Conservation (phyloP, 2,113 vertebrate species). For the Pyxicephalus adspersus region DNA sequence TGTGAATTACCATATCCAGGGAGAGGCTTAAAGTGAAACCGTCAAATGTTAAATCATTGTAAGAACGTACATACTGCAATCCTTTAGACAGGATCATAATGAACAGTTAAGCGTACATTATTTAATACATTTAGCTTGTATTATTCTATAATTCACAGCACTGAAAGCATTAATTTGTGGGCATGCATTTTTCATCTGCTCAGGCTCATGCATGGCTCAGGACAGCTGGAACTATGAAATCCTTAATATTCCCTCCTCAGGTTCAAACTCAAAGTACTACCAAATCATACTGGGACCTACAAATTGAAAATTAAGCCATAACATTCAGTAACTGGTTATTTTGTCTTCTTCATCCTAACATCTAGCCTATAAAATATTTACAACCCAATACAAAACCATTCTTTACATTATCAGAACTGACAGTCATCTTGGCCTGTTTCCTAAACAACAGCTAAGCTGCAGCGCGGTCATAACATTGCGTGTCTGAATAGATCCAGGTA, state of each 20-base stretch:
- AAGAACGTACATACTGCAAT: slow-evolving; percentile 16
- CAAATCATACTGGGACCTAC: slow-evolving; percentile 6
- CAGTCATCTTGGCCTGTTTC: neutral
- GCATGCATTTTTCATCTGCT: slow-evolving; percentile 53
- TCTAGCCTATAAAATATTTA: neutral
- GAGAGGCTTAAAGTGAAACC: slow-evolving; percentile 11
- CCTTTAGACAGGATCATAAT: slow-evolving; percentile 1
- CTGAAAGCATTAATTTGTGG: slow-evolving; percentile 52
- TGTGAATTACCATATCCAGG: slow-evolving; percentile 11
- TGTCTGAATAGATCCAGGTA: too few relatives aligned
- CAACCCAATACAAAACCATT: neutral
- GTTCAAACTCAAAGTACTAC: neutral
- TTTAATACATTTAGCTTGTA: slow-evolving; percentile 41
- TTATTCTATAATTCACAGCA: slow-evolving; percentile 48
- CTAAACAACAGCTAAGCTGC: neutral
- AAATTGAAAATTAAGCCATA: slow-evolving; percentile 15
- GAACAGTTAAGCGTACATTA: slow-evolving; percentile 38
- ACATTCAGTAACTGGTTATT: slow-evolving; percentile 1
- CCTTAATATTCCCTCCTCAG: slow-evolving; percentile 6
- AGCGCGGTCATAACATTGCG: too few relatives aligned
- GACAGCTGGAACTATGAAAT: slow-evolving; percentile 34
- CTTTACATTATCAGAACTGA: slow-evolving; percentile 12
- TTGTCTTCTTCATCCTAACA: neutral
- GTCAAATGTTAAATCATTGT: slow-evolving; percentile 24
- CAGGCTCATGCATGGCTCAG: slow-evolving; percentile 23